Evolutionary conservation across 1,140 invertebrate genomes (phyloP).

Genomic region (Drosophila ironensis): DNA sequence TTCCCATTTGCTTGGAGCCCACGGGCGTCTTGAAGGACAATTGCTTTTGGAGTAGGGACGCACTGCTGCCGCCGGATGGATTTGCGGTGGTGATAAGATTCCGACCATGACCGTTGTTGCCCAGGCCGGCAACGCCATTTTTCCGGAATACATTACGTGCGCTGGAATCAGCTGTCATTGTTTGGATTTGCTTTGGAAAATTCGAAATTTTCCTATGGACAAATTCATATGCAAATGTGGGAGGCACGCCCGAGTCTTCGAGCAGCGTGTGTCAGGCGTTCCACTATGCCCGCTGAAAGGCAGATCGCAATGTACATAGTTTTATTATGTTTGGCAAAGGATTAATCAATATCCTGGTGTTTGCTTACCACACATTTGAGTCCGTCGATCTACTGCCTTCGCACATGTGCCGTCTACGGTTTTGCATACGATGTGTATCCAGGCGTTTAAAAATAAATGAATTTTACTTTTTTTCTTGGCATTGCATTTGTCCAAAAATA

Average conservation of each 20-base stretch:
- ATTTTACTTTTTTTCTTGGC: background rate
- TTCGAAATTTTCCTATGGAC: slow-evolving; percentile 3
- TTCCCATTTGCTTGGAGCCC: slow-evolving; percentile 64
- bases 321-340: background rate
- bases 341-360: slow-evolving; percentile 30
- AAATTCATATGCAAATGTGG: slow-evolving; percentile 14
- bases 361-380: slow-evolving; percentile 30
- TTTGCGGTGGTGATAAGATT: slow-evolving; percentile 69
- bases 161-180: slow-evolving; percentile 62
- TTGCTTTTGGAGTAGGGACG: slow-evolving; percentile 68
- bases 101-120: slow-evolving; percentile 51
- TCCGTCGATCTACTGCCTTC: background rate
- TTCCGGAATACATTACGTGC: slow-evolving; percentile 67
- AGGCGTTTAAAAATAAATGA: background rate
- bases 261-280: slow-evolving; percentile 2
- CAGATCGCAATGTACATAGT: background rate
- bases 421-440: background rate
- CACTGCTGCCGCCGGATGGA: slow-evolving; percentile 70
- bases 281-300: background rate
- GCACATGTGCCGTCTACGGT: background rate
- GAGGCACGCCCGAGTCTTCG: background rate
- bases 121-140: slow-evolving; percentile 47
- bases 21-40: slow-evolving; percentile 73
- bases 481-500: background rate
- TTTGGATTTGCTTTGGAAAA: slow-evolving; percentile 27